Evolutionary conservation across 1,140 invertebrate genomes (phyloP).

Genomic region (Drosophila pallidifrons): DNA sequence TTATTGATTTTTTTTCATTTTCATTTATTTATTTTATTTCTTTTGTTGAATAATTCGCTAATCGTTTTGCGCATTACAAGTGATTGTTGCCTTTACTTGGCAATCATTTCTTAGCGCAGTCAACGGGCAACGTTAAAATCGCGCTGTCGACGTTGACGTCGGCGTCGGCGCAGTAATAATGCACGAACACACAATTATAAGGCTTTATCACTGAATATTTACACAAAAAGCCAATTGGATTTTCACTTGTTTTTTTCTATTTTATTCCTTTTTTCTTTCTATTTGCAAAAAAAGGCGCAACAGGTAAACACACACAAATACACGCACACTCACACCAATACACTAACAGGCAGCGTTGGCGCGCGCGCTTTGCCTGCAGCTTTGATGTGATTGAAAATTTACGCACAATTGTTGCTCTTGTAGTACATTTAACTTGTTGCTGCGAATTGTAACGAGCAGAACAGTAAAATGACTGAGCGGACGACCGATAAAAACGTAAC

Average conservation of each 20-base stretch:
- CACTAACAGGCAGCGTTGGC: slow-evolving; percentile 43
- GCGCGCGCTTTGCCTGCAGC: slow-evolving; percentile 46
- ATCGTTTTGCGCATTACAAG: slow-evolving; percentile 47
- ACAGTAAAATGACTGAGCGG: neutral
- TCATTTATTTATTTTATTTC: slow-evolving; percentile 11
- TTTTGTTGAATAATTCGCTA: slow-evolving; percentile 12
- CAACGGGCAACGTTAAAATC: slow-evolving; percentile 8
- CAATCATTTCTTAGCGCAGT: slow-evolving; percentile 46
- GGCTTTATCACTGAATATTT: slow-evolving; percentile 59
- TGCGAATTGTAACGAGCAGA: neutral
- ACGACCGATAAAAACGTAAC: slow-evolving; percentile 34
- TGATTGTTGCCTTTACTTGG: slow-evolving; percentile 40
- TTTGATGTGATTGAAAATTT: slow-evolving; percentile 32
- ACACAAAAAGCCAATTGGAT: slow-evolving; percentile 18
- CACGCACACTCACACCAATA: slow-evolving; percentile 11
- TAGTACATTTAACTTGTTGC: slow-evolving; percentile 38
- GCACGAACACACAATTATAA: slow-evolving; percentile 59
- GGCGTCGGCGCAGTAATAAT: slow-evolving; percentile 26
- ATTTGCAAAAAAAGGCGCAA: slow-evolving; percentile 53
- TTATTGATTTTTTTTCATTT: slow-evolving; percentile 66
- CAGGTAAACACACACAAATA: slow-evolving; percentile 49
- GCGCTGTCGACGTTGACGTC: slow-evolving; percentile 2
- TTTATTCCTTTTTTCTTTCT: slow-evolving; percentile 22
- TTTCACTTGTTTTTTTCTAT: slow-evolving; percentile 20
- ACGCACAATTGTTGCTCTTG: slow-evolving; percentile 28